Percentiles rank a stretch among this genome's conserved stretches.
Conservation (phyloP, 2,888 invertebrate genomes). For the Andrena chrysosceles region DNA sequence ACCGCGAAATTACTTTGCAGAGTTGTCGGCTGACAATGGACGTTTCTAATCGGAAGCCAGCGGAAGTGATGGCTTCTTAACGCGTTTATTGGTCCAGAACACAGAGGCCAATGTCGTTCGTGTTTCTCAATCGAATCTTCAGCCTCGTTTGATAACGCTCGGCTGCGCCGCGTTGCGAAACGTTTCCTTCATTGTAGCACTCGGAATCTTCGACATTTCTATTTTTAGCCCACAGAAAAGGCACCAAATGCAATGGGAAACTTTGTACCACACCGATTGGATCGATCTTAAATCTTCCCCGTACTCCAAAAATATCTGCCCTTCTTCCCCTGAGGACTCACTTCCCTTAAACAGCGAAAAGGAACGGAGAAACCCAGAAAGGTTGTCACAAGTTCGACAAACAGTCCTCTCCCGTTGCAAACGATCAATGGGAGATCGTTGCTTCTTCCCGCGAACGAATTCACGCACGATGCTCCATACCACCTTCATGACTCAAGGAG, state of each 20-base stretch:
- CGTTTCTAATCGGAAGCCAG: conserved; percentile 36
- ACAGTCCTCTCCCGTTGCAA: no score
- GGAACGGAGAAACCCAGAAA: no score
- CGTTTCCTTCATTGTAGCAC: conserved; percentile 12
- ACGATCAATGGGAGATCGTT: no score
- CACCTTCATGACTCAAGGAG: background rate
- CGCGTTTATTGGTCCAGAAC: conserved; percentile 47
- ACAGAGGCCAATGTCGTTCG: conserved; percentile 67
- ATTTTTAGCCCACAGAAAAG: background rate
- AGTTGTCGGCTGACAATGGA: conserved; percentile 33
- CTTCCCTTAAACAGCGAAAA: no score
- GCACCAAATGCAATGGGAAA: background rate
- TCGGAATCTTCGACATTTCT: background rate
- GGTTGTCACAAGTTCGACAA: no score
- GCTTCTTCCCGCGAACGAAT: background rate
- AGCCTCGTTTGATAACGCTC: conserved; percentile 59
- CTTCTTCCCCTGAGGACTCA: no score
- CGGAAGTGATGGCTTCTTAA: conserved; percentile 50
- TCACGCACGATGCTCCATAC: background rate
- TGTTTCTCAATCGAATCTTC: conserved; percentile 62
- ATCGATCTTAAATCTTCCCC: no score
- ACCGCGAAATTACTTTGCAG: background rate
- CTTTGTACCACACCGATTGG: background rate
- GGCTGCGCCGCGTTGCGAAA: conserved; percentile 39
- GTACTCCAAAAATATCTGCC: no score